Evolutionary conservation across 2,113 vertebrate species (phyloP).

Genomic region (Passer domesticus): DNA sequence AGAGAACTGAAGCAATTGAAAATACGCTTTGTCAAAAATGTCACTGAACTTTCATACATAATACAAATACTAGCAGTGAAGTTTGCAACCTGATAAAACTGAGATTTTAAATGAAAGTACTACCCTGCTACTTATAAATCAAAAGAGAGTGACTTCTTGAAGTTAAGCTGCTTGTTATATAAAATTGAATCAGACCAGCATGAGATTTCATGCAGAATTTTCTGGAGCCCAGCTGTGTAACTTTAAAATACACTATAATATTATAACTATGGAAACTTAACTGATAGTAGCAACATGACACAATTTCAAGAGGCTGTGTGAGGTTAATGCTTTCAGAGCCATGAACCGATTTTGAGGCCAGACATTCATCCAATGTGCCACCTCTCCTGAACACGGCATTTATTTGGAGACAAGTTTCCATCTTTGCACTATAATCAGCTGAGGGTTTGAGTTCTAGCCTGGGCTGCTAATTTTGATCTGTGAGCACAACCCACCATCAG

Average conservation of each 20-base stretch:
- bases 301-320: not conserved
- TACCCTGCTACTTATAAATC: constrained; percentile 21
- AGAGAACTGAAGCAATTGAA: not conserved
- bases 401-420: not conserved
- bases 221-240: not conserved
- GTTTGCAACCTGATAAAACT: constrained; percentile 6
- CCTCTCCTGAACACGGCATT: not conserved
- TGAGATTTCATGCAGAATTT: not conserved
- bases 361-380: not conserved
- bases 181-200: constrained; percentile 6
- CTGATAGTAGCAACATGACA: not conserved
- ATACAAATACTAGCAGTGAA: constrained; percentile 14
- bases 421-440: not conserved
- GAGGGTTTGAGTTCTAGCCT: not conserved
- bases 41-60: constrained; percentile 11
- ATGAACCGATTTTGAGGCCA: not conserved
- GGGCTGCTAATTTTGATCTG: not conserved
- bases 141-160: not conserved
- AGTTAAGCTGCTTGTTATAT: constrained; percentile 20
- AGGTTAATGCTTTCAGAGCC: not conserved
- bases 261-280: not conserved
- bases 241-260: not conserved
- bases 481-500: not conserved
- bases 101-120: constrained; percentile 33
- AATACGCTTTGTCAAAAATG: not conserved